Evolutionary conservation across 1,140 invertebrate species (phyloP), one percentile per base, ranked within the genome.

Genomic region (Agraylea sexmaculata): DNA sequence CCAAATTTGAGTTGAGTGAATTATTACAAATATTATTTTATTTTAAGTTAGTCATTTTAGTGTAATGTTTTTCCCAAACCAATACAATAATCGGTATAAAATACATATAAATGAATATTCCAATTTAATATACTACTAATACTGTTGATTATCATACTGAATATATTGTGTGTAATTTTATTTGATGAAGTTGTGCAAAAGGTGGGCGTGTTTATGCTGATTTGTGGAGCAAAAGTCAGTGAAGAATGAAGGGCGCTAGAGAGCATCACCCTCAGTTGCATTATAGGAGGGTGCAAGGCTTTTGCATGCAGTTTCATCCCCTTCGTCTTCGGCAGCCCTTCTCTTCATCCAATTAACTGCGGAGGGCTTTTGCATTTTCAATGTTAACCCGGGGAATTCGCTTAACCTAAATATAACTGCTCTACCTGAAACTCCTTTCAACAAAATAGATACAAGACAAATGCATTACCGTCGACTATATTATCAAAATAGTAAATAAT

Each of bases 201-300:
- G 37, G 45, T 40, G 42, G 42, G 42, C 45, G 42, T 43, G 41
- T 47, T 43, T n/a, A n/a, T n/a, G n/a, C n/a, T n/a, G n/a, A n/a
- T n/a, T n/a, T n/a, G n/a, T n/a, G n/a, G n/a, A n/a, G n/a, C n/a
- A n/a, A n/a, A n/a, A n/a, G n/a, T n/a, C n/a, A n/a, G n/a, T n/a
- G n/a, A n/a, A n/a, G n/a, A n/a, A n/a, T n/a, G n/a, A n/a, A n/a
- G n/a, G n/a, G n/a, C n/a, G n/a, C n/a, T n/a, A n/a, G n/a, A n/a
- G n/a, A n/a, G n/a, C n/a, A n/a, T n/a, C n/a, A n/a, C 42, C 45
- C 46, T 42, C 32, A 43, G 37, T 21, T 43, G 41, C 46, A 43
- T 41, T 43, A 27, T 33, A 18, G 19, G 28, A 34, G n/a, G n/a
- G n/a, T 37, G 17, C 20, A 18, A 33, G 27, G 16, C 32, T 22